These are phyloP conservation scores for Procavia capensis DNA, from an alignment of 2,113 vertebrate species.

Conservation along the genomic window DNA sequence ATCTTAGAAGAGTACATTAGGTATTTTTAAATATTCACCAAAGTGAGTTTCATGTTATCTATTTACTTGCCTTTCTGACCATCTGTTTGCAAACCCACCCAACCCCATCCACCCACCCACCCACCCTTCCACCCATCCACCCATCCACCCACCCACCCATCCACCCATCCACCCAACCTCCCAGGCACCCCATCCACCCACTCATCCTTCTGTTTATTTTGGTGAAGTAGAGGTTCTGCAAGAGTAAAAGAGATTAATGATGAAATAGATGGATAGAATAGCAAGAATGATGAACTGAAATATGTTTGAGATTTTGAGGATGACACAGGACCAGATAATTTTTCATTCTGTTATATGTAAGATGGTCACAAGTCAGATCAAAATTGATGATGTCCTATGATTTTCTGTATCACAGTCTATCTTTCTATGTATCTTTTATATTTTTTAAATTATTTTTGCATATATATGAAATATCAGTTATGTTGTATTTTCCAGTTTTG, in stretches of 20 bases:
- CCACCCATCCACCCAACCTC: not conserved
- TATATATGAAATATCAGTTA: not conserved
- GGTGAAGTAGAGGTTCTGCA: not conserved
- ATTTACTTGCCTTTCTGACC: no score
- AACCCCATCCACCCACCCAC: no score
- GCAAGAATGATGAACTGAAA: not conserved
- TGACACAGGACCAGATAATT: not conserved
- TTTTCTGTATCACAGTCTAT: not conserved
- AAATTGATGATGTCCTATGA: not conserved
- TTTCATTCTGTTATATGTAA: not conserved
- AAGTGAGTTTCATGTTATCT: not conserved
- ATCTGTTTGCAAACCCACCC: no score
- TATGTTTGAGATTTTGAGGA: not conserved
- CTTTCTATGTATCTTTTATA: not conserved
- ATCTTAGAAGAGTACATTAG: not conserved
- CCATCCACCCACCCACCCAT: not conserved
- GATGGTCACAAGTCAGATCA: not conserved
- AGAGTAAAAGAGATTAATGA: not conserved
- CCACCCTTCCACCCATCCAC: no score
- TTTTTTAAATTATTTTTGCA: not conserved
- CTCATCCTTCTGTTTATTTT: not conserved
- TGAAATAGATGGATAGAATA: not conserved
- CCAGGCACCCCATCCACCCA: not conserved
- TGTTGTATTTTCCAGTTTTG: not conserved
- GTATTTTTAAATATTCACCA: not conserved